Evolutionary conservation across 2,797 vertebrate genomes (phyloP), one percentile per base, ranked within the genome.

Genomic region (Huso huso): DNA sequence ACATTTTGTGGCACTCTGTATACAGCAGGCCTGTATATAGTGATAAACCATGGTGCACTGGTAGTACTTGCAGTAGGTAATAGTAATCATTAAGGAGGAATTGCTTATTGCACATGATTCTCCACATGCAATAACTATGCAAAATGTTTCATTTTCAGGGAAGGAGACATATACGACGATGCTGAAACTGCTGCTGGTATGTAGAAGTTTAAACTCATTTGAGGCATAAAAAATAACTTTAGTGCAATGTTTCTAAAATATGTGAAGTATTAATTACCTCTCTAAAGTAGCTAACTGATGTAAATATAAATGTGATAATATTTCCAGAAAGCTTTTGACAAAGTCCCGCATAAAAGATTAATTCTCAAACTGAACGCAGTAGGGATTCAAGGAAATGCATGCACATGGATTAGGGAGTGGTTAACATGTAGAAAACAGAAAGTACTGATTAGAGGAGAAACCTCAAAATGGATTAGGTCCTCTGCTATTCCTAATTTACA

Each of bases 121-220:
- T 15, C 5, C 65, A 61, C 62, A 6, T 71, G 68, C 15, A 68
- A 52, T 9, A 59, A 51, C 37, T 8, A 9, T 73, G 7, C 74
- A 73, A 1, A 7, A 71, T 75, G 75, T 52, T 63, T 66, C 0
- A 1, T 15, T 64, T 67, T 62, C 79, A 94, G 93, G 84, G 90
- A 93, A 77, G 86, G 86, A 6, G 91, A 92, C 7, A 82, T 93
- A 64, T 93, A 93, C 7, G 92, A 94, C 0, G 90, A 93, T 0
- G 82, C 93, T 4, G 85, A 85, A 67, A 81, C 83, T 72, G 11
- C 51, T 18, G 73, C 62, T 63, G 90, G 71, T 89, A 72, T 76
- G 79, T 74, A 63, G 15, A 48, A 6, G 12, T 18, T 52, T 11
- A 49, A 9, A 67, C 51, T 18, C 37, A 18, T 62, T 48, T 61